phyloP scores from a whole-genome alignment of 2,888 invertebrate genomes.

The Drosophila tripunctata region DNA sequence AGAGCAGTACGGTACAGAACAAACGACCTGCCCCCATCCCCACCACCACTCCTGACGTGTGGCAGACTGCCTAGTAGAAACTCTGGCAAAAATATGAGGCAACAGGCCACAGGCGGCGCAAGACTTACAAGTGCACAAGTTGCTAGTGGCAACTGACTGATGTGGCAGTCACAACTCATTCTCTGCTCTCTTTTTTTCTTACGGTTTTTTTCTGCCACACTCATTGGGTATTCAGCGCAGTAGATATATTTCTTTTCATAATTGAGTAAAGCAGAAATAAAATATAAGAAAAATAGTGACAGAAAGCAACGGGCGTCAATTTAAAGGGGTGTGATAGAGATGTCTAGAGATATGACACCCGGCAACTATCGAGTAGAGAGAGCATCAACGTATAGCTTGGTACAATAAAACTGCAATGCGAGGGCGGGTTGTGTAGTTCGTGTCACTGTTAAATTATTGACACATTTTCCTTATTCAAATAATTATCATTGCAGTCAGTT shows the following conservation, averaged over 20 bases:
- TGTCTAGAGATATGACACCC: conserved; percentile 37
- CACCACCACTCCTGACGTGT: conserved; percentile 28
- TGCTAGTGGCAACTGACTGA: conserved; percentile 19
- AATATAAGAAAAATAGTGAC: conserved; percentile 26
- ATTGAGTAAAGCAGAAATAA: conserved; percentile 57
- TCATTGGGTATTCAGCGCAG: conserved; percentile 80
- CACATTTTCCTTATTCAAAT: neutral
- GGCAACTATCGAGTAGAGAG: conserved; percentile 20
- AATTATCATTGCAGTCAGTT: neutral
- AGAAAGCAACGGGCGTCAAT: conserved; percentile 26
- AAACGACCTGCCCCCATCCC: conserved; percentile 10
- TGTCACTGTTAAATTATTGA: neutral
- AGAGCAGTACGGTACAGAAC: conserved; percentile 37
- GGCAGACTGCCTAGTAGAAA: conserved; percentile 27
- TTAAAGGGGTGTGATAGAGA: conserved; percentile 43
- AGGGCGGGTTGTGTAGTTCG: conserved; percentile 27
- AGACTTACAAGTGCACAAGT: conserved; percentile 53
- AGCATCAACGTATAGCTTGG: conserved; percentile 6
- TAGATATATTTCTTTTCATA: conserved; percentile 78
- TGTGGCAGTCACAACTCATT: conserved; percentile 12
- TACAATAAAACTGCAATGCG: conserved; percentile 1
- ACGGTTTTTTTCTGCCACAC: conserved; percentile 53
- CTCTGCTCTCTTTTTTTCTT: neutral
- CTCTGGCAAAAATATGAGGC: conserved; percentile 60
- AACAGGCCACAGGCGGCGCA: conserved; percentile 57